Conservation (phyloP, 2,113 vertebrate species). For the Campylomormyrus tamandua region DNA sequence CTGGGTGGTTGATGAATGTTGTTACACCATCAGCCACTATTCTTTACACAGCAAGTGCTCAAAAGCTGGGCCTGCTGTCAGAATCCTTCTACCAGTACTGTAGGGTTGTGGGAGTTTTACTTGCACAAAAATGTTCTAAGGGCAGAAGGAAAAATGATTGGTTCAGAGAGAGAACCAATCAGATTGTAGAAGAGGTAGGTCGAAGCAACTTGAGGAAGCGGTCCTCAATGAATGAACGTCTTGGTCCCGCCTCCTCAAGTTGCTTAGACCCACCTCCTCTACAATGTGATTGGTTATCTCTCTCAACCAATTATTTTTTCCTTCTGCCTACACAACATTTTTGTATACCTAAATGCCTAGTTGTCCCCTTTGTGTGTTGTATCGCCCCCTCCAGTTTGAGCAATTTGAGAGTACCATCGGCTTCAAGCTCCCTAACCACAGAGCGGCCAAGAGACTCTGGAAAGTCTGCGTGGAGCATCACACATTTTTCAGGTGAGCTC, state of each 20-base stretch:
- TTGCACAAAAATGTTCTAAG: too few relatives aligned
- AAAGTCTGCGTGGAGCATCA: constrained; percentile 98
- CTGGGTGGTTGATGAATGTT: not conserved
- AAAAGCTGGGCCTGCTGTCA: not conserved
- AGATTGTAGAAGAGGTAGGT: too few relatives aligned
- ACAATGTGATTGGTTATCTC: too few relatives aligned
- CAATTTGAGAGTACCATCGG: constrained; percentile 97
- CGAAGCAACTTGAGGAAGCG: too few relatives aligned
- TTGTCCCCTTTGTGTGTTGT: constrained; percentile 18
- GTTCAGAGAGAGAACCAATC: too few relatives aligned
- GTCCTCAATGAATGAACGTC: too few relatives aligned
- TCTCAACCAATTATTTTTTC: not conserved
- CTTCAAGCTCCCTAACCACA: constrained; percentile 91
- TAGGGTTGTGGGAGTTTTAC: too few relatives aligned
- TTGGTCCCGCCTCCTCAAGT: too few relatives aligned
- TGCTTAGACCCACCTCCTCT: too few relatives aligned
- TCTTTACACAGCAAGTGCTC: not conserved
- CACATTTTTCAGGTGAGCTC: constrained; percentile 88
- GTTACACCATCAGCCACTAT: not conserved
- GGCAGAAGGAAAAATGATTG: too few relatives aligned
- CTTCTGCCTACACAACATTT: not conserved
- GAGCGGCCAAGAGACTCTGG: constrained; percentile 93
- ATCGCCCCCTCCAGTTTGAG: constrained; percentile 73
- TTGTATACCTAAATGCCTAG: not conserved
- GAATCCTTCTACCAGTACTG: not conserved